Percentiles rank a stretch among this genome's conserved stretches.
Conservation (phyloP, 2,797 vertebrate genomes). For the Melanotaenia maccullochi region DNA sequence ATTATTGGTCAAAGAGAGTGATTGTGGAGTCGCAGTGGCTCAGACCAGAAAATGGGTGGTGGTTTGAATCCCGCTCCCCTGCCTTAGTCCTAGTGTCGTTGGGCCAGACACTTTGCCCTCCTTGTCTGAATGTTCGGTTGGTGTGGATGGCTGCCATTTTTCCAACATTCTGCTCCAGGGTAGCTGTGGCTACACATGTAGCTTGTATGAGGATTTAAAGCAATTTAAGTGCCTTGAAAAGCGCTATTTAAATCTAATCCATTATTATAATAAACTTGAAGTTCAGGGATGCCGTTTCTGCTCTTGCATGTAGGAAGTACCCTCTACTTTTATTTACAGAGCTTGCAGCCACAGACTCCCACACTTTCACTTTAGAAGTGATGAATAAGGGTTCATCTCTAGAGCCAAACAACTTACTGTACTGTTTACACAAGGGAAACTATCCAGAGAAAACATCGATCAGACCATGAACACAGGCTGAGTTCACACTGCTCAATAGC, state of each 20-base stretch:
- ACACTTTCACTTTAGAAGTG: conserved; percentile 62
- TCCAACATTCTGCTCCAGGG: too few species aligned
- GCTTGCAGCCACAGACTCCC: conserved; percentile 39
- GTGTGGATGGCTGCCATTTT: too few species aligned
- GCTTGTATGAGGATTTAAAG: not conserved
- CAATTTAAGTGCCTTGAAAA: not conserved
- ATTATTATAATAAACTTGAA: conserved; percentile 9
- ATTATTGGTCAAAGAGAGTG: conserved; percentile 25
- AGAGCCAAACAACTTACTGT: conserved; percentile 73
- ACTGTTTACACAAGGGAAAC: conserved; percentile 73
- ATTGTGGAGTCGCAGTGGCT: conserved; percentile 1
- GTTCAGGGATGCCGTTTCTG: conserved; percentile 31
- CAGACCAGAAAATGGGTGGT: too few species aligned
- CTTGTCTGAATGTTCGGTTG: too few species aligned
- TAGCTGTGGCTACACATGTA: too few species aligned
- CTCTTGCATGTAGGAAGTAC: conserved; percentile 19
- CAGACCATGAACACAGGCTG: conserved; percentile 54
- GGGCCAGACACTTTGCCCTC: too few species aligned
- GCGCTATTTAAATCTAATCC: not conserved
- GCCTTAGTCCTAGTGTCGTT: too few species aligned
- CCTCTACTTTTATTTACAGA: conserved; percentile 45
- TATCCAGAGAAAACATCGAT: conserved; percentile 69
- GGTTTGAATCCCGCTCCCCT: too few species aligned
- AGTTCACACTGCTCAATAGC: conserved; percentile 58
- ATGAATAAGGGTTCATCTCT: conserved; percentile 69